phyloP scores from a whole-genome alignment of 2,113 vertebrate genomes.

The Etheostoma cragini region DNA sequence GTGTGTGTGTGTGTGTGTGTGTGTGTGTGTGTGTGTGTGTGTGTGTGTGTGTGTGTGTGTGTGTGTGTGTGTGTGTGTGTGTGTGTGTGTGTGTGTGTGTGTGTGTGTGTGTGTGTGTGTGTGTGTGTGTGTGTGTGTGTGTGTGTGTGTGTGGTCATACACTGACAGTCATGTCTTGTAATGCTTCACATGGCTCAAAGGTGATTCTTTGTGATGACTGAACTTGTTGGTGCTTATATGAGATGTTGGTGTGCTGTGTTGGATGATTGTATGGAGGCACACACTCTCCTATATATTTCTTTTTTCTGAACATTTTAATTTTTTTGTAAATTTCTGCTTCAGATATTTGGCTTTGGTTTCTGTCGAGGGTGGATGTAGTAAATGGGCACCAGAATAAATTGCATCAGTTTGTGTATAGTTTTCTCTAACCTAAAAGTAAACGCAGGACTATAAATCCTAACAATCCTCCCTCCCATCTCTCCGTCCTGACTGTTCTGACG shows the following conservation, averaged over 20 bases:
- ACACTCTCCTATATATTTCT: background rate
- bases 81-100: background rate
- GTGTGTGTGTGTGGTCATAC: too few species aligned
- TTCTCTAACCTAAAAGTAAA: background rate
- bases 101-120: background rate
- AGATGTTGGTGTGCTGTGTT: background rate
- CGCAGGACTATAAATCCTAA: background rate
- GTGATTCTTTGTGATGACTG: background rate
- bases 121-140: background rate
- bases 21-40: background rate
- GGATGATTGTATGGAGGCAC: background rate
- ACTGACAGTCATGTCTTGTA: background rate
- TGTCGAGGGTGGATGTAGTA: background rate
- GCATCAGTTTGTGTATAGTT: background rate
- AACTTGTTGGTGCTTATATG: background rate
- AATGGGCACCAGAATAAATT: background rate
- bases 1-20: background rate
- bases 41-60: background rate
- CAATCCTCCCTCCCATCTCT: background rate
- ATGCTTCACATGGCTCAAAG: background rate
- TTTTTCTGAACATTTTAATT: background rate
- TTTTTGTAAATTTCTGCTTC: background rate
- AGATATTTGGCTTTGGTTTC: background rate
- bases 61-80: background rate
- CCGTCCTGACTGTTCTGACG: background rate